Evolutionary conservation across 2,797 vertebrate genomes (phyloP), one percentile per base, ranked within the genome.

Genomic region (Hephaestus fuliginosus): DNA sequence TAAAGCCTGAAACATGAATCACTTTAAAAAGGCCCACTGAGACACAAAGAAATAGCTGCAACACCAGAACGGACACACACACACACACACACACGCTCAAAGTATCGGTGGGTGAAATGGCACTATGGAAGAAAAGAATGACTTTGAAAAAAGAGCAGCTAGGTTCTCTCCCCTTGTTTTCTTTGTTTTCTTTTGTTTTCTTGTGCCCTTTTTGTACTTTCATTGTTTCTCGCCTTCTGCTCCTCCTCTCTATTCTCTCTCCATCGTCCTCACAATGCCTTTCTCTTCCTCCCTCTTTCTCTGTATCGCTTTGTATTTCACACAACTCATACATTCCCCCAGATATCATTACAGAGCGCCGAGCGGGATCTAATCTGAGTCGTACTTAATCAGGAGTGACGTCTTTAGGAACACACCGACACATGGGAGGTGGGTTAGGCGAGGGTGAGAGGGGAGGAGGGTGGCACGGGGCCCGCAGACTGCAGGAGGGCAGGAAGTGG

Each of bases 1-100:
- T 80, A 74, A 85, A 85, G 82, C 76, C 71, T 86, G 43, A 69
- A 88, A 87, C 83, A 89, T 86, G 86, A 89, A 86, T 90, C 84
- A 88, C 77, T 85, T 88, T 84, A 78, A 86, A 88, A 87, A 82
- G 85, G 78, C 71, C 87, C 86, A 18, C 18, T 1, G 80, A 91
- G 85, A 82, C 72, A 71, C 80, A 85, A 76, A 84, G 69, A 67
- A 83, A 80, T 44, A 70, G 63, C 78, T 71, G 67, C 68, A 74
- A 33, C 61, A 66, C 68, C n/a, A 66, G 69, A 33, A 12, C 41
- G 41, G n/a, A 71, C 68, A 58, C 67, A 39, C 62, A 72, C 46
- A 76, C 46, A 44, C 48, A 49, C 62, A 64, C 44, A 49, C 28
- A 67, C 58, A 65, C 17, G 1, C 49, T n/a, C 44, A 75, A 74